Evolutionary conservation across 1,140 invertebrate species (phyloP), one percentile per base, ranked within the genome.

Genomic region (Chironomus striatipennis): DNA sequence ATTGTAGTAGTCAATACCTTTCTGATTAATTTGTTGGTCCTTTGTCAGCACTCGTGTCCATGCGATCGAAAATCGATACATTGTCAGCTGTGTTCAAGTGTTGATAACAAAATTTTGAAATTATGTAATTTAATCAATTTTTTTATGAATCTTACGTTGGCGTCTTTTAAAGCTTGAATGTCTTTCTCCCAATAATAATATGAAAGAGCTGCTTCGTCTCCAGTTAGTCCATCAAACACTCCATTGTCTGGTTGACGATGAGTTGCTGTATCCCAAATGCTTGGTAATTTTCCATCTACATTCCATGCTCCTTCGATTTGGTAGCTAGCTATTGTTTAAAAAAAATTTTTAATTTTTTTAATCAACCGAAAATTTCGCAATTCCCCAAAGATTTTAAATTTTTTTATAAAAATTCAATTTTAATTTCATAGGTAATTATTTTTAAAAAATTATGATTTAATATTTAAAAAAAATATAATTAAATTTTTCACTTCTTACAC

Each of bases 221-320:
- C 87, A 75, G 83, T 87, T 0, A 80, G 81, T 6, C 79, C 75
- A 77, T 90, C 86, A 0, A 75, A 74, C 8, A 89, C 85, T 34
- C 24, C 24, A 17, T 79, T 84, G 15, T 85, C 79, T 12, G 85
- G 83, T 76, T 83, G 77, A 7, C 83, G 76, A 75, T 89, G 87
- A 4, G 85, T 80, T 76, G 85, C 87, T n/a, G 81, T 84, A 79
- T 90, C 89, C 87, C 87, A 87, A 76, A 86, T 85, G 76, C 83
- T 85, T 78, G 84, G 84, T 12, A 84, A 83, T 43, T 75, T 75
- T n/a, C 42, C 72, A 42, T 42, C 24, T 42, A 18, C 72, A 73
- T 73, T 21, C 84, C 85, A 87, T 3, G 78, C 86, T 21, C 87
- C 87, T 82, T 88, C 87, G 18, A 87, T 82, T 77, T 88, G 87